Evolutionary conservation across 1,140 invertebrate species (phyloP), one percentile per base, ranked within the genome.

Genomic region (Drosophila insularis): DNA sequence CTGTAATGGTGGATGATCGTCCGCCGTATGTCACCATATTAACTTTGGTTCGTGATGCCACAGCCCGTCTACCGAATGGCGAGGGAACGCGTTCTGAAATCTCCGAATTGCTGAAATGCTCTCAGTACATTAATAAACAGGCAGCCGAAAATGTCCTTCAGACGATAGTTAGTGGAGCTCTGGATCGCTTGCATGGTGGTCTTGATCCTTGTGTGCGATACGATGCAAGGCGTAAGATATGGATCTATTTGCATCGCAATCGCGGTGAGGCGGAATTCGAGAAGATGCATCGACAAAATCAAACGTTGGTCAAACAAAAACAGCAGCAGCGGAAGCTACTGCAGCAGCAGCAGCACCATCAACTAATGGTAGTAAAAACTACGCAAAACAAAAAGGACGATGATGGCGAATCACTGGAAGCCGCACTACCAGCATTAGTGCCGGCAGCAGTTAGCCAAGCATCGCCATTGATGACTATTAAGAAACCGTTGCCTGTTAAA

Each of bases 11-110:
- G 1, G 94, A 95, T 3, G 96, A 97, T 89, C 93, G 98, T 46
- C 98, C 98, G 23, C 96, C 98, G 65, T 98, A 96, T 92, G 97
- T 98, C 10, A 98, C 97, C 5, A 98, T 98, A 85, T 92, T 98
- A 6, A 96, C 97, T 11, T 92, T 99, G 39, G 97, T 99, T 8
- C 93, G 98, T 43, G 98, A 99, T 93, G 97, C 98, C 3, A 97
- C 97, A 0, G 97, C 98, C 0, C 93, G 98, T 50, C 93, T 99
- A 65, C 98, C 98, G 0, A 98, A 97, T 92, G 98, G 98, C 0
- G 97, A 99, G 93, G 98, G 98, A 21, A 98, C 98, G 0, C 92
- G 97, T 27, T 95, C 96, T 4, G 97, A 99, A 81, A 98, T 99
- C 3, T 92, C 91, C 2, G 91, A 92, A 63, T 60, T 92, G 17